Conservation (phyloP, 2,113 vertebrate species). For the Xenopus borealis region DNA sequence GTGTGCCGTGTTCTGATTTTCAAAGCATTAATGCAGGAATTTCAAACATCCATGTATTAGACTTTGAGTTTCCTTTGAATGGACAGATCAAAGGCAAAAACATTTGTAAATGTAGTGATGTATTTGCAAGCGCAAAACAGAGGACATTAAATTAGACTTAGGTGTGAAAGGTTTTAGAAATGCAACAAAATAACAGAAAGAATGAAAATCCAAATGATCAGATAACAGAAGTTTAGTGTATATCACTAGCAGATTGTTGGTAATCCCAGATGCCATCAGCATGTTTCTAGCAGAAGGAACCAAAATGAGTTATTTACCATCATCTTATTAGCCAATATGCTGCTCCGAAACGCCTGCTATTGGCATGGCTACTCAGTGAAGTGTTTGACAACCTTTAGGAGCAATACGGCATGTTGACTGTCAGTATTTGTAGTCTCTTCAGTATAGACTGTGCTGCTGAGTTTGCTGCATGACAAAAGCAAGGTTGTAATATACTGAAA, state of each 20-base stretch:
- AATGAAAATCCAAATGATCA: slow-evolving; percentile 7
- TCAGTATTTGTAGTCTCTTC: neutral
- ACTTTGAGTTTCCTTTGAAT: no score
- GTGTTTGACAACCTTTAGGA: neutral
- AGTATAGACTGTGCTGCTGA: no score
- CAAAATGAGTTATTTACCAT: neutral
- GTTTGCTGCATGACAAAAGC: no score
- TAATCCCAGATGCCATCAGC: slow-evolving; percentile 1
- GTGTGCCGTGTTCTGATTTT: no score
- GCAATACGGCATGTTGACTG: neutral
- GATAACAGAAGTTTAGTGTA: neutral
- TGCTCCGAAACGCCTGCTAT: neutral
- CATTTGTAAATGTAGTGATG: no score
- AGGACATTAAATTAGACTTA: no score
- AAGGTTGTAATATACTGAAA: no score
- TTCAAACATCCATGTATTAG: no score
- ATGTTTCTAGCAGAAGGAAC: neutral
- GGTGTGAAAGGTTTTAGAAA: no score
- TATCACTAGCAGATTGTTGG: neutral
- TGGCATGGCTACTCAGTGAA: neutral
- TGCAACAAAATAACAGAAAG: neutral
- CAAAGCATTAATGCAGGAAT: no score
- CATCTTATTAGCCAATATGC: neutral
- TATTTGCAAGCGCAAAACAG: no score
- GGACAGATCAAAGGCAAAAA: no score